Base-by-base conservation (phyloP, 2,797 vertebrate species). In the Epinephelus awoara region DNA sequence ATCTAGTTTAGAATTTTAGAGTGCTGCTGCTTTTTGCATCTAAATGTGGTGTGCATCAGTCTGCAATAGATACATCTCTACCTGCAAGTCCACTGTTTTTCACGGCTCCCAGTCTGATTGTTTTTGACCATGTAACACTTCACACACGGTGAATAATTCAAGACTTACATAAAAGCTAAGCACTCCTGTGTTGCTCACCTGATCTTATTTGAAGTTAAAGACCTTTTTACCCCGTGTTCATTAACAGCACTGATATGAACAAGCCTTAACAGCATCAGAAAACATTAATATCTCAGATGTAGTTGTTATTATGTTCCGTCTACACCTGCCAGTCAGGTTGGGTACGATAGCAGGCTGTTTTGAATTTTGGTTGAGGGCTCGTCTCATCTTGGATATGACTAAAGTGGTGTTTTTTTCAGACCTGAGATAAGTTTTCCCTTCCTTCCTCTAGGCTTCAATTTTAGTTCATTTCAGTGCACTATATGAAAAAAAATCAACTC, bases 1-100 rank as follows among this genome's bases (percentile, higher is more conserved):
- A 75, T 71, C 77, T 77, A 57, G 66, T 83, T 72, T 9, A 42
- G 73, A 86, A 76, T 80, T 84, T 85, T 50, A 64, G 25, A 73
- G 47, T 38, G 54, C 52, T 62, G 46, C 15, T 15, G 80, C 10
- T 64, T 70, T 67, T 64, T 83, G 83, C 67, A 72, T 85, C 46
- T 75, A n/a, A 85, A 84, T 83, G 4, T 59, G 25, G 46, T 64
- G 58, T 59, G 47, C 38, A 69, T 62, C 14, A 15, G 55, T 18
- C 38, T 70, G 62, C 51, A 49, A 46, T 6, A 49, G 19, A 70
- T 21, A 27, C 44, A 56, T 49, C 67, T 23, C 6, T 19, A 59
- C 38, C n/a, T 57, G 44, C 25, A 40, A 47, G 29, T 42, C 54
- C 29, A 12, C 38, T 29, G 34, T 59, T 56, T 59, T 49, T 34